Evolutionary conservation across 2,797 vertebrate species (phyloP).

Genomic region (Neosilurus hyrtlii): DNA sequence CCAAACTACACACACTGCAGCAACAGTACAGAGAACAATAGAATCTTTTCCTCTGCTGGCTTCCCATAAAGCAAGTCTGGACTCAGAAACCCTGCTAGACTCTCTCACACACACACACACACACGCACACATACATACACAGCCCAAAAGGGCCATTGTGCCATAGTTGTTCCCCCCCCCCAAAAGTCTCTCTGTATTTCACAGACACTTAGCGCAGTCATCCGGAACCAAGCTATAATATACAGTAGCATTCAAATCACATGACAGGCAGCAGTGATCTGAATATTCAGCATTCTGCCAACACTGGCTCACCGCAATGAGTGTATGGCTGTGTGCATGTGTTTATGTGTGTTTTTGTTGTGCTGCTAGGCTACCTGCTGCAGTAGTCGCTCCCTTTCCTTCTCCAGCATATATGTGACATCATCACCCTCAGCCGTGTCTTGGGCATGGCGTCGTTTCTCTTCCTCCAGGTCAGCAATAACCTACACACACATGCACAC

Average conservation of each 20-base stretch:
- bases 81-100: slow-evolving; percentile 14
- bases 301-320: not conserved
- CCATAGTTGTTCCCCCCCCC: slow-evolving; percentile 8
- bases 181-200: slow-evolving; percentile 22
- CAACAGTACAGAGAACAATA: slow-evolving; percentile 66
- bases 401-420: slow-evolving; percentile 90
- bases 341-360: slow-evolving; percentile 37
- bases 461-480: slow-evolving; percentile 91
- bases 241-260: not conserved
- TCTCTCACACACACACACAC: not conserved
- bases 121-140: not conserved
- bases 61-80: slow-evolving; percentile 62
- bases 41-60: slow-evolving; percentile 65
- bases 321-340: slow-evolving; percentile 22
- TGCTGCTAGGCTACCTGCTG: slow-evolving; percentile 81
- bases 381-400: slow-evolving; percentile 86
- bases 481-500: slow-evolving; percentile 71
- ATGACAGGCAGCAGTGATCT: not conserved
- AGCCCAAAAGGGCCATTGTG: slow-evolving; percentile 50
- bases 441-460: slow-evolving; percentile 81
- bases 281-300: not conserved
- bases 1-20: slow-evolving; percentile 57
- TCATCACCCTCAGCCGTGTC: slow-evolving; percentile 88
- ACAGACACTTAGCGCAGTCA: not conserved
- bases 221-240: not conserved